phyloP scores from a whole-genome alignment of 2,888 invertebrate species.

The Parnassius mnemosyne region DNA sequence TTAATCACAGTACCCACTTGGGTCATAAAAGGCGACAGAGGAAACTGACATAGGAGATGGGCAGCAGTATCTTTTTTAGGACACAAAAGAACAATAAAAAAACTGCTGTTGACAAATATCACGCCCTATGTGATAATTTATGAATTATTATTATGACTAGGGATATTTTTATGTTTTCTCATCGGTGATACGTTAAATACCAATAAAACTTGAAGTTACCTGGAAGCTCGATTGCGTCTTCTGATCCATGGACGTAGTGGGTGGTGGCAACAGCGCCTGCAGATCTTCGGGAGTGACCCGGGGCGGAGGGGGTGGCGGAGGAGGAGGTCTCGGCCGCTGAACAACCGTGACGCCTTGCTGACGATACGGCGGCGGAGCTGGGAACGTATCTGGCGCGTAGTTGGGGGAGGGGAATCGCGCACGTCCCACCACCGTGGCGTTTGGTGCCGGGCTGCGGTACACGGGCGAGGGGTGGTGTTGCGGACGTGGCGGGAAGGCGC shows the following conservation, averaged over 20 bases:
- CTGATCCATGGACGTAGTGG: slow-evolving; percentile 80
- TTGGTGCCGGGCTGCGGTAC: slow-evolving; percentile 36
- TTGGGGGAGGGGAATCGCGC: slow-evolving; percentile 33
- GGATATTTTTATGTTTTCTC: too few species aligned
- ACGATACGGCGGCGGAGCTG: slow-evolving; percentile 43
- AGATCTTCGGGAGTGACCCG: slow-evolving; percentile 65
- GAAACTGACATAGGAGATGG: too few species aligned
- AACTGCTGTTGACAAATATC: too few species aligned
- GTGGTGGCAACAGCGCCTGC: slow-evolving; percentile 71
- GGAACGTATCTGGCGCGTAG: slow-evolving; percentile 33
- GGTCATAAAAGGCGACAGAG: too few species aligned
- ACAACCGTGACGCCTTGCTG: slow-evolving; percentile 33
- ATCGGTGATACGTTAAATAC: too few species aligned
- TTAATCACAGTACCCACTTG: too few species aligned
- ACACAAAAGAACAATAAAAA: too few species aligned
- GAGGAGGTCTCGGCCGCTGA: slow-evolving; percentile 35
- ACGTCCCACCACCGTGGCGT: slow-evolving; percentile 39
- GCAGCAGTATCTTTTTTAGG: too few species aligned
- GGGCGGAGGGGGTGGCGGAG: slow-evolving; percentile 40
- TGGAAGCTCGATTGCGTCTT: slow-evolving; percentile 83
- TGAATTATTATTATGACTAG: too few species aligned
- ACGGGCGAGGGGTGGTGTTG: slow-evolving; percentile 36
- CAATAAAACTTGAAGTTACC: slow-evolving; percentile 37
- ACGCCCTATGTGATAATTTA: too few species aligned
- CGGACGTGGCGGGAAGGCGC: slow-evolving; percentile 37